Evolutionary conservation across 2,113 vertebrate species (phyloP).

Genomic region (Leptobrachium ailaonicum): DNA sequence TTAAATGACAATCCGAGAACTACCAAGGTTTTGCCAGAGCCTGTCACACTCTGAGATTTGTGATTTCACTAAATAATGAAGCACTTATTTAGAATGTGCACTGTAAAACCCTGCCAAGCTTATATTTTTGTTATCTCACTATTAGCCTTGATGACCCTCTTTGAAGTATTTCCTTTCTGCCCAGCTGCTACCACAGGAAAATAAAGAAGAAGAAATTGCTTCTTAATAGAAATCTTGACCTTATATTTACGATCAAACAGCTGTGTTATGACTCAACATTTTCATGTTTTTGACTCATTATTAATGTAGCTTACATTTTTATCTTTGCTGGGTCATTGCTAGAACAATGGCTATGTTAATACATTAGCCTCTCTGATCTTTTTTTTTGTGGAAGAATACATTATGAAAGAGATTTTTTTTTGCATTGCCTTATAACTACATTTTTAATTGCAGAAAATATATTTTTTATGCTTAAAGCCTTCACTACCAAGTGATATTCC

Average conservation of each 20-base stretch:
- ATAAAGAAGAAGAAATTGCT: slow-evolving; percentile 22
- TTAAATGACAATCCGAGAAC: slow-evolving; percentile 1
- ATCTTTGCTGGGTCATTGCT: slow-evolving; percentile 15
- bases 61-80: slow-evolving; percentile 1
- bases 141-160: slow-evolving; percentile 33
- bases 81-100: slow-evolving; percentile 16
- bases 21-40: slow-evolving; percentile 22
- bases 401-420: too few species aligned
- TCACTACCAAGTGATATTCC: too few species aligned
- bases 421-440: too few species aligned
- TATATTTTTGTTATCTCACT: slow-evolving; percentile 18
- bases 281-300: slow-evolving; percentile 26
- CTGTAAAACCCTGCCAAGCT: slow-evolving; percentile 31
- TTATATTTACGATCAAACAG: slow-evolving; percentile 29
- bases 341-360: slow-evolving; percentile 21
- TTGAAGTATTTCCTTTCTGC: slow-evolving; percentile 10
- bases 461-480: too few species aligned
- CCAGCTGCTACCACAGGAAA: slow-evolving; percentile 26
- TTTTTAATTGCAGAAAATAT: too few species aligned
- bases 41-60: slow-evolving; percentile 33
- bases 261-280: slow-evolving; percentile 14
- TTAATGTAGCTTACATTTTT: slow-evolving; percentile 19
- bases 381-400: too few species aligned
- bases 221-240: slow-evolving; percentile 33
- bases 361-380: background rate